A percentile compares a stretch with the other conserved stretches of the same genome.
Conservation (phyloP, 2,113 vertebrate genomes). For the Numenius arquata region DNA sequence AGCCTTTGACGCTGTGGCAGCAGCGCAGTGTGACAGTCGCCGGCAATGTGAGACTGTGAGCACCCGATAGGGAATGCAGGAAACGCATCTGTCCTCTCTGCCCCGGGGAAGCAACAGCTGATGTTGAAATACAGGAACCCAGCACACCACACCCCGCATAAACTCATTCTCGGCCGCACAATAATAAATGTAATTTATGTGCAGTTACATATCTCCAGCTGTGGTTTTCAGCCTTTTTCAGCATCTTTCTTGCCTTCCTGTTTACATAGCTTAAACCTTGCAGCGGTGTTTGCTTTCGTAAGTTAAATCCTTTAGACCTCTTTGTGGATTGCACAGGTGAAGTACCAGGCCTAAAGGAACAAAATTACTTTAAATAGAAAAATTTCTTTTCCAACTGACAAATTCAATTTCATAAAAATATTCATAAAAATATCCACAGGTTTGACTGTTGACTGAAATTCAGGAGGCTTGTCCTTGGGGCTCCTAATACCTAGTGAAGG, state of each 20-base stretch:
- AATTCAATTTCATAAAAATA: neutral
- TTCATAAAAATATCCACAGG: neutral
- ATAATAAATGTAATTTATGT: neutral
- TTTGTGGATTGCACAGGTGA: fast-evolving
- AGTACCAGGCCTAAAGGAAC: neutral
- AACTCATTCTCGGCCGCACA: neutral
- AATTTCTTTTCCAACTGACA: neutral
- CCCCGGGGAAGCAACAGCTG: neutral
- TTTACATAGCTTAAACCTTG: neutral
- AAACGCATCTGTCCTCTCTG: neutral
- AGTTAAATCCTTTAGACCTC: neutral
- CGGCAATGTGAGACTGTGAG: neutral
- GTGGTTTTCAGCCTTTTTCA: neutral
- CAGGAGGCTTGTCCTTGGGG: neutral
- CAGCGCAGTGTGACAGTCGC: neutral
- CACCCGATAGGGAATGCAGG: neutral
- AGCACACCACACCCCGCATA: neutral
- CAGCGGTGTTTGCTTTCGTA: neutral
- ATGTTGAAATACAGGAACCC: neutral
- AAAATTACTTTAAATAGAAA: neutral
- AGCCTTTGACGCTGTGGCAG: neutral
- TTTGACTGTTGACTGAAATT: neutral
- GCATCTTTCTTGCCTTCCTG: neutral
- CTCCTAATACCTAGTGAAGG: neutral
- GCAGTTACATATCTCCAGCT: neutral